Conservation (phyloP, 2,888 invertebrate species). For the Hirudinaria manillensis region DNA sequence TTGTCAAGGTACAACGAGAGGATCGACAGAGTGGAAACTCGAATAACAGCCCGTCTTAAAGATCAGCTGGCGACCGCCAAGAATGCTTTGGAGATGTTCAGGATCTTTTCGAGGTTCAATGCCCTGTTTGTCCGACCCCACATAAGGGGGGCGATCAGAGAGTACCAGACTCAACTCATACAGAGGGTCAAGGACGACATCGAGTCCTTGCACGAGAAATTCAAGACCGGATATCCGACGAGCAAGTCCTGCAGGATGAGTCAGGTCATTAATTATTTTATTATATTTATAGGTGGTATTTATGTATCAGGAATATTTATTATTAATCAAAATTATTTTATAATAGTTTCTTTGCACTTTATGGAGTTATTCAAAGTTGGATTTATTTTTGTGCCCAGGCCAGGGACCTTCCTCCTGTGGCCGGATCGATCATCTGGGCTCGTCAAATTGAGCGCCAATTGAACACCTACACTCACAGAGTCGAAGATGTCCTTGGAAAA, state of each 20-base stretch:
- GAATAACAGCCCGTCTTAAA: constrained; percentile 91
- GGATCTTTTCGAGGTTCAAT: constrained; percentile 92
- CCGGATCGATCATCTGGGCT: constrained; percentile 98
- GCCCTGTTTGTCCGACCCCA: constrained; percentile 96
- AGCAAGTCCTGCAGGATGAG: constrained; percentile 88
- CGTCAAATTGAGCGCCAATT: constrained; percentile 93
- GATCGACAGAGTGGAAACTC: constrained; percentile 93
- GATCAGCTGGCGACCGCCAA: constrained; percentile 97
- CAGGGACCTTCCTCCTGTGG: constrained; percentile 88
- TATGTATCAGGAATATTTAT: background rate
- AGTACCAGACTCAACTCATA: constrained; percentile 97
- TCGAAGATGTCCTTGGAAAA: constrained; percentile 96
- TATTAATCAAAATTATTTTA: background rate
- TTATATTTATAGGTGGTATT: background rate
- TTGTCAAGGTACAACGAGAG: constrained; percentile 75
- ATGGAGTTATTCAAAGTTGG: background rate
- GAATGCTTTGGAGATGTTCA: constrained; percentile 99
- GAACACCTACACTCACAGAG: constrained; percentile 86
- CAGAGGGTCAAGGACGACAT: constrained; percentile 98
- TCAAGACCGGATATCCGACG: constrained; percentile 92
- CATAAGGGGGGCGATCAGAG: constrained; percentile 94
- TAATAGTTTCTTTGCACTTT: background rate
- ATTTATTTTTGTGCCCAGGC: background rate
- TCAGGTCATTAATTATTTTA: constrained; percentile 59
- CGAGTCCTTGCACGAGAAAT: constrained; percentile 92